Evolutionary conservation across 1,140 invertebrate species (phyloP), one percentile per base, ranked within the genome.

Genomic region (Meloidogyne chitwoodi): DNA sequence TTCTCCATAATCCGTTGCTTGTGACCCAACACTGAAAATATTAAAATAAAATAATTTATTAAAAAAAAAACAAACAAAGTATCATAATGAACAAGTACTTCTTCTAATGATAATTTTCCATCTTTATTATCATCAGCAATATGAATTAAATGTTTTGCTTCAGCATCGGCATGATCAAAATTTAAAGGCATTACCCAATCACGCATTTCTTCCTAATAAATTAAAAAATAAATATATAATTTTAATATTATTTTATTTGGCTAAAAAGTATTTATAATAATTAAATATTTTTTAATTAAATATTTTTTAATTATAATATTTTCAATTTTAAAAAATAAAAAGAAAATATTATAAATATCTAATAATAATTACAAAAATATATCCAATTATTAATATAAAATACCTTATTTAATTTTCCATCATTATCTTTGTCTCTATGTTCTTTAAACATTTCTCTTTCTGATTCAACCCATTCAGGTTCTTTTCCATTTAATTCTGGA

Each of bases 1-100:
- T 88, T 98, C 94, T 0, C 96, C 96, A 88, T 98, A 99, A 89
- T 98, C 96, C 0, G 96, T 98, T 0, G 95, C 96, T 88, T 99
- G 95, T 19, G 95, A 98, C 38, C 96, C 95, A 29, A 68, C 63
- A 66, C 63, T 68, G 14, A 70, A 61, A 19, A 48, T 19, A 16
- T 26, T 24, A 10, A 73, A 27, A 19, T 63, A 24, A 62, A 24
- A 41, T 12, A 31, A 64, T 12, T 38, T 2, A 68, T 34, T 34
- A 68, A 26, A 29, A 68, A 31, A 41, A n/a, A 48, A n/a, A 6
- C 38, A 0, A 98, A 96, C 88, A 99, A 99, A 1, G 97, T 89
- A 88, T 99, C 96, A 88, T 98, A 98, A 87, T 98, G 97, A 48
- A 92, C 91, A 0, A 99, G 87, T 69, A 99, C 93, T 89, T 99